Evolutionary conservation across 2,113 vertebrate genomes (phyloP).

Genomic region (Syrrhaptes paradoxus): DNA sequence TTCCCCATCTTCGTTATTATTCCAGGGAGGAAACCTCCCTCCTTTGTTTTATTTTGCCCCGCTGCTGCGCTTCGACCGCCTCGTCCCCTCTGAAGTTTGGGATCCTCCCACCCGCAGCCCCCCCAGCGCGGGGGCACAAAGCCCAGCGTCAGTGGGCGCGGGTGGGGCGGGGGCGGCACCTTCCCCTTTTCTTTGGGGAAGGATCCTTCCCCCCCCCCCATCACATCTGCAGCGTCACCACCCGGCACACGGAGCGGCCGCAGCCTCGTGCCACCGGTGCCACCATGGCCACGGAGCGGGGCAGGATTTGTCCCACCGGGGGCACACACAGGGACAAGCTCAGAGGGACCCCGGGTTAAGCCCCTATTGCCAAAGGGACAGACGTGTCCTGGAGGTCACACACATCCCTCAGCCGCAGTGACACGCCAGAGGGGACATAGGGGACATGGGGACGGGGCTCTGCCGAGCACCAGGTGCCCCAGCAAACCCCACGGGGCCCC

Average conservation of each 20-base stretch:
- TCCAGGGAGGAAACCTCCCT: not conserved
- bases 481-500: not conserved
- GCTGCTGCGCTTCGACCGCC: not conserved
- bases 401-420: not conserved
- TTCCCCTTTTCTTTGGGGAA: not conserved
- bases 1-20: not conserved
- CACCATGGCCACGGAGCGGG: too few species aligned
- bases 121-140: accelerated
- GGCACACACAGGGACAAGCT: accelerated
- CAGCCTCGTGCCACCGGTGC: not conserved
- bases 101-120: not conserved
- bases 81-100: not conserved
- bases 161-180: not conserved
- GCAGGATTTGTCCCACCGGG: not conserved
- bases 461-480: not conserved
- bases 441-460: accelerated
- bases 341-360: accelerated
- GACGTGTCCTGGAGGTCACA: not conserved
- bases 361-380: not conserved
- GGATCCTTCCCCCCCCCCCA: not conserved
- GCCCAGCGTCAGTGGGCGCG: not conserved
- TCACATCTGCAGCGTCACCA: not conserved
- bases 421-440: not conserved
- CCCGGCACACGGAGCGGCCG: accelerated
- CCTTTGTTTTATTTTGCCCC: not conserved